Evolutionary conservation across 1,140 invertebrate genomes (phyloP), one percentile per base, ranked within the genome.

Genomic region (Rhizoglyphus robini): DNA sequence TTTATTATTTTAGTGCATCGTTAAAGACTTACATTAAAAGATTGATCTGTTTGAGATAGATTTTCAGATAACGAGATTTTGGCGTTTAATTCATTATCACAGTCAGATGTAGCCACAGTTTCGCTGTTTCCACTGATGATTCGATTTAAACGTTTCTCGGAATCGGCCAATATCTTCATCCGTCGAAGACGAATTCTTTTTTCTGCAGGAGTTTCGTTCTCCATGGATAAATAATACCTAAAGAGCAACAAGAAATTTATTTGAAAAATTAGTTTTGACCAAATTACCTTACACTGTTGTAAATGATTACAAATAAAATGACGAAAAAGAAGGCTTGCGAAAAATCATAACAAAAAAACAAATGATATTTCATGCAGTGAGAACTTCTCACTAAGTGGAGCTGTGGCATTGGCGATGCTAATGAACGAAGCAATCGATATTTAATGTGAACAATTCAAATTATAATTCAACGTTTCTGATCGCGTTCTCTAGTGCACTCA

Each of bases 71-170:
- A 46, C 41, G 41, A 46, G 41, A 46, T 46, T n/a, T n/a, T n/a
- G n/a, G n/a, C n/a, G n/a, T n/a, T n/a, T n/a, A 11, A 18, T 11
- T 41, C 36, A 41, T 25, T 51, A 51, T 51, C 20, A 25, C 2
- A 4, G 23, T 51, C 23, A 27, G 48, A 20, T 51, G 48, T n/a
- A 3, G 23, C 3, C 23, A 11, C 15, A 20, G 18, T 8, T 51
- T 60, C 30, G 27, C 58, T 60, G 1, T 15, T n/a, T 60, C 15
- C 58, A 46, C 25, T 23, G 27, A 60, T 29, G 27, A 60, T 60
- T 23, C 58, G 58, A 60, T 46, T 46, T 23, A 60, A n/a, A 20
- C 58, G 58, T n/a, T 32, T 29, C 15, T 60, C 58, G 2, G 58
- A 60, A 46, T 60, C 27, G 1, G 30, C 27, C 58, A 60, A 27